Evolutionary conservation across 2,797 vertebrate species (phyloP), one percentile per base, ranked within the genome.

Genomic region (Sandelia bainsii): DNA sequence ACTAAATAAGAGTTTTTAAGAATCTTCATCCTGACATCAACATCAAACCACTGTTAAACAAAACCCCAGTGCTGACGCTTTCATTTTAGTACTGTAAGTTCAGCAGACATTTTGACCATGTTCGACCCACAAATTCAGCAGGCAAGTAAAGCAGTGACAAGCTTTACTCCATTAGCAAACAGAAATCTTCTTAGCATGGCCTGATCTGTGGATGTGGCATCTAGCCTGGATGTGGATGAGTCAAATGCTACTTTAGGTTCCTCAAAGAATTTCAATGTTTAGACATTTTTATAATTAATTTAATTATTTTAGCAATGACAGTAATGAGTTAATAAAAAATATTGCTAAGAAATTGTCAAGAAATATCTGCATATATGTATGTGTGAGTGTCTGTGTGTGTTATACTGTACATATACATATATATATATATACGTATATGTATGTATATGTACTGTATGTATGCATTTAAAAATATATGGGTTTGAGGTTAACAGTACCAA

Each of bases 121-220:
- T 84, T 75, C 60, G 80, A 86, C 77, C 82, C 69, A 79, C 71
- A 87, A 88, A 85, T 46, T 76, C 68, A 66, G 73, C 84, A 62
- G 44, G 67, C 70, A 66, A 86, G 62, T 66, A 77, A 83, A 87
- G 76, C 72, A 77, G 81, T 0, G 19, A 78, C 77, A 77, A 62
- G 88, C 89, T 90, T 89, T 84, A 44, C 45, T 77, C 74, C 80
- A 62, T 72, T 59, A 71, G 77, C 58, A 81, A 65, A 74, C 60
- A 72, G 77, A 89, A 92, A 91, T 91, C 91, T 89, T 88, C 92
- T 93, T 91, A 92, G 77, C 73, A 44, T 45, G 23, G 88, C 64
- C 74, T 92, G 83, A 91, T 92, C 90, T 90, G 85, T 61, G 72
- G 65, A 84, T 80, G 83, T 93, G 89, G 90, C 89, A 83, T 61